Conservation (phyloP, 2,797 vertebrate genomes). For the Sebastes kiyomatsui region DNA sequence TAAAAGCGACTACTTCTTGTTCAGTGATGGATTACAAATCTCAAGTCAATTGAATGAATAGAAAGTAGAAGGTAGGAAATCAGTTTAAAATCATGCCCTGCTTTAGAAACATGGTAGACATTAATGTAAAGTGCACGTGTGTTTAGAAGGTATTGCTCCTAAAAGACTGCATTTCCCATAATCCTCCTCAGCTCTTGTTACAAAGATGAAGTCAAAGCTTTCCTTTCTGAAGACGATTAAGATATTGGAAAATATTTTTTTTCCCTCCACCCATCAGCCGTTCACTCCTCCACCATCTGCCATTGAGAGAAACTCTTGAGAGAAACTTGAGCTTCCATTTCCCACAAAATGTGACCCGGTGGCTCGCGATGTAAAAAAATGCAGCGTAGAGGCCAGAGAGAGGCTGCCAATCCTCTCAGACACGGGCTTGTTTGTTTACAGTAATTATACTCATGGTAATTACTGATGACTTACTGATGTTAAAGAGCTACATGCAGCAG, state of each 20-base stretch:
- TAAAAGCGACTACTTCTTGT: background rate
- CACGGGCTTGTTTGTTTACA: constrained; percentile 44
- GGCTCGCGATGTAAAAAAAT: constrained; percentile 41
- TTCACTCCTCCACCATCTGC: constrained; percentile 56
- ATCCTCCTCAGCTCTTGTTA: background rate
- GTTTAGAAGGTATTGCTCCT: background rate
- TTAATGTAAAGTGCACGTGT: background rate
- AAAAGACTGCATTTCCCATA: background rate
- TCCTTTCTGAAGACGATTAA: constrained; percentile 24
- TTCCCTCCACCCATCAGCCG: background rate
- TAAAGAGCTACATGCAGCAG: constrained; percentile 7
- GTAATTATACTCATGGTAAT: constrained; percentile 38
- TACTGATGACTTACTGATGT: constrained; percentile 48
- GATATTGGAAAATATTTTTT: constrained; percentile 38
- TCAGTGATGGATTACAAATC: background rate
- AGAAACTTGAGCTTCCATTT: constrained; percentile 57
- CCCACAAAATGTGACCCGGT: constrained; percentile 42
- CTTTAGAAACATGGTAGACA: background rate
- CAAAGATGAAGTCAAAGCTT: constrained; percentile 12
- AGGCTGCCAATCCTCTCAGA: constrained; percentile 47
- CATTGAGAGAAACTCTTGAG: constrained; percentile 43
- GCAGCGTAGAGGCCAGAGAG: constrained; percentile 45
- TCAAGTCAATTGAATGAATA: background rate
- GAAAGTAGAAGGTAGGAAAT: background rate
- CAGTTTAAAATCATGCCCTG: background rate